Base-by-base conservation (phyloP, 2,888 invertebrate genomes). In the Drosophila mettleri region DNA sequence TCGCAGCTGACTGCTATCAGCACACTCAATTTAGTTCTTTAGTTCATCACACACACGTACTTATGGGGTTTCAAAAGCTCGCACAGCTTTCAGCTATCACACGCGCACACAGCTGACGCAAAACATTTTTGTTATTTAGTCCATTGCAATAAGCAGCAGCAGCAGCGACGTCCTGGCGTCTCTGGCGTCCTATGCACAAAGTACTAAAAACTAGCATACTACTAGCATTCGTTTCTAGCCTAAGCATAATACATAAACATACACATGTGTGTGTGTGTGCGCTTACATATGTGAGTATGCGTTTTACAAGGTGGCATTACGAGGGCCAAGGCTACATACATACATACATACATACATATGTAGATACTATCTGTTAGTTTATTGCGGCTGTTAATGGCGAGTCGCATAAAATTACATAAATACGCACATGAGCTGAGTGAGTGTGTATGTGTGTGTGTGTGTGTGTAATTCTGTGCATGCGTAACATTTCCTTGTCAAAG, bases 201-300 rank as follows among this genome's bases (percentile, higher is more conserved):
- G 58, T 70, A 59, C 62, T 49, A 38, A 52, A 59, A 62, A 75
- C 31, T 60, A 71, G 67, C 24, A 62, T 70, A 59, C n/a, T n/a
- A 48, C 10, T 57, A 69, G 52, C n/a, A n/a, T 69, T 55, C 39
- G 41, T 27, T 20, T 43, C 29, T 20, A 22, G 43, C 59, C 27
- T 7, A 52, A 12, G 20, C 18, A 48, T 24, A 20, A 1, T n/a
- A 34, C n/a, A 16, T 34, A 49, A 16, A 12, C 3, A 16, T 16
- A 22, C 20, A 51, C 31, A 39, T 9, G 20, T 27, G 51, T 39
- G 14, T 49, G 16, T 49, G n/a, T 39, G 41, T 27, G 38, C 38
- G 34, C 51, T 36, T 65, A 46, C 41, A 43, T 53, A 73, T 65
- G 74, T 74, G 24, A 70, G 70, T 74, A 66, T 54, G 66, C 64